Base-by-base conservation (phyloP, 2,797 vertebrate genomes). In the Enteromius afrohamiltoni region DNA sequence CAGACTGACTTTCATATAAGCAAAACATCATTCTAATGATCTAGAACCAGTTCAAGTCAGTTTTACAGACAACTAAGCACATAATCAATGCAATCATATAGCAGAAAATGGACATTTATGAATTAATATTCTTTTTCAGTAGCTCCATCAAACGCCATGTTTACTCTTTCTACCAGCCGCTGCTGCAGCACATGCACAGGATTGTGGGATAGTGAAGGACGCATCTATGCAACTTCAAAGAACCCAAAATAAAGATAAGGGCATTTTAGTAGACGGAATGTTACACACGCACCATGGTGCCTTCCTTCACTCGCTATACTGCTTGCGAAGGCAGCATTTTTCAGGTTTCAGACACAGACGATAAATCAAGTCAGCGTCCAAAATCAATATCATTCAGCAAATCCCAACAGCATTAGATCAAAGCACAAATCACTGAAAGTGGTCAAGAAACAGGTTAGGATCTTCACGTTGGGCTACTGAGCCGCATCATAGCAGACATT, bases 341-440 rank as follows among this genome's bases (percentile, higher is more conserved):
- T 51, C 64, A 68, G 21, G 45, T 68, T 69, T 80, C n/a, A 19
- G 78, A 65, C 42, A 49, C 58, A 21, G 42, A 42, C 11, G 23
- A 79, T 79, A 79, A 69, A 79, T 79, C 64, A 79, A 79, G 64
- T 55, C 47, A 40, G 3, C 4, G 47, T 80, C 78, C 34, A 55
- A 80, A 80, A 69, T 80, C 78, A 80, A 58, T 80, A 58, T 68
- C 31, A 69, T 69, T 80, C 78, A 80, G 49, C 31, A 58, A 58
- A 68, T 80, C 49, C 78, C 65, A 68, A 65, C 64, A 42, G 78
- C 65, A 55, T 80, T 37, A 80, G 34, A 80, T 69, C 65, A 79
- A 67, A 64, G 26, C 58, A 80, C 78, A 80, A 58, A 70, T 69
- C 65, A 68, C 64, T 10, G 31, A 55, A 55, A 69, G 49, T 42